These are phyloP conservation scores for Drosophila demipolita DNA, from an alignment of 2,888 invertebrate genomes.

Conservation along the genomic window DNA sequence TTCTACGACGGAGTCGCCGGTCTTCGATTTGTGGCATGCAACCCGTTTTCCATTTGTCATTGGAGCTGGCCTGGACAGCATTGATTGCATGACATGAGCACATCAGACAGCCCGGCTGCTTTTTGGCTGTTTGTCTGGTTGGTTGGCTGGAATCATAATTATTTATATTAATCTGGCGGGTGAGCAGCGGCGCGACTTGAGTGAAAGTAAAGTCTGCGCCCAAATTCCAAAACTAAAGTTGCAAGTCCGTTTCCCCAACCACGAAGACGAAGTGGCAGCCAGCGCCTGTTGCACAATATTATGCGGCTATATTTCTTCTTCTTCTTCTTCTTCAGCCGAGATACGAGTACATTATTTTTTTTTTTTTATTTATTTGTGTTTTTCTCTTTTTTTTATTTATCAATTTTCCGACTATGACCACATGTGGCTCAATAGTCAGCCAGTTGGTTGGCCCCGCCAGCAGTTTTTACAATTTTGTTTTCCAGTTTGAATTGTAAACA, in stretches of 20 bases:
- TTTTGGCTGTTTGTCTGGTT: conserved; percentile 5
- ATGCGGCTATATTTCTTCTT: conserved; percentile 69
- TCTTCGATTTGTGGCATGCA: conserved; percentile 24
- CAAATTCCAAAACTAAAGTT: conserved; percentile 25
- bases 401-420: conserved; percentile 49
- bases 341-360: conserved; percentile 37
- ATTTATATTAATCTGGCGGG: conserved; percentile 81
- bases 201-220: conserved; percentile 68
- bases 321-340: conserved; percentile 52
- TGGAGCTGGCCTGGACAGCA: conserved; percentile 34
- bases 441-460: conserved; percentile 37
- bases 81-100: conserved; percentile 77
- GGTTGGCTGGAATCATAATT: conserved; percentile 64
- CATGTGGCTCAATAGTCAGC: conserved; percentile 62
- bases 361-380: conserved; percentile 18
- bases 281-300: conserved; percentile 71
- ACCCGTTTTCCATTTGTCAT: conserved; percentile 56
- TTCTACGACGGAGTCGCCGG: conserved; percentile 31
- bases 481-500: conserved; percentile 57
- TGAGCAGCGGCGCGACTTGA: conserved; percentile 60
- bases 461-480: conserved; percentile 39
- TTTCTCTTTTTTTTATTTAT: conserved; percentile 31
- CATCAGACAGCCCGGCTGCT: conserved; percentile 58
- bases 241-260: conserved; percentile 11
- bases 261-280: conserved; percentile 19